Evolutionary conservation across 2,797 vertebrate species (phyloP).

Genomic region (Cottoperca gobio): DNA sequence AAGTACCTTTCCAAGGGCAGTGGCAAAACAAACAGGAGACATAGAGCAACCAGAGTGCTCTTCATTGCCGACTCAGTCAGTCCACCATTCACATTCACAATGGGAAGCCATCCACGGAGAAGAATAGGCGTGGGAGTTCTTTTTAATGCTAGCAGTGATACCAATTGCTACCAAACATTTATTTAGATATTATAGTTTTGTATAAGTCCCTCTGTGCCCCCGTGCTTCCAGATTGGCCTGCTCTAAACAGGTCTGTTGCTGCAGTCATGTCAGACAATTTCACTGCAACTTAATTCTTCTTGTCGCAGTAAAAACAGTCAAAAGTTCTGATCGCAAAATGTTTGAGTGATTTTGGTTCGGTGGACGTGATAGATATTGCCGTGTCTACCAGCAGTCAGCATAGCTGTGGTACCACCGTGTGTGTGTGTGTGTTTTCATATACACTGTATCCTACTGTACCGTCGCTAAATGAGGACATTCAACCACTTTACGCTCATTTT

Average conservation of each 20-base stretch:
- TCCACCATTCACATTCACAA: constrained; percentile 63
- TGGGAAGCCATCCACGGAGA: too few species aligned
- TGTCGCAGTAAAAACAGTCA: constrained; percentile 1
- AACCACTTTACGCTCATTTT: constrained; percentile 61
- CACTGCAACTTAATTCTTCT: constrained; percentile 9
- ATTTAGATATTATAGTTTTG: background rate
- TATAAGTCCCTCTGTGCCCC: background rate
- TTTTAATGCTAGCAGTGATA: background rate
- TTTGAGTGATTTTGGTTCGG: background rate
- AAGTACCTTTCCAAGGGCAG: constrained; percentile 69
- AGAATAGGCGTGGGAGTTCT: too few species aligned
- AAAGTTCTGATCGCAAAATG: background rate
- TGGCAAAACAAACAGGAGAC: constrained; percentile 75
- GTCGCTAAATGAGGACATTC: constrained; percentile 78
- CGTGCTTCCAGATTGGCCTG: background rate
- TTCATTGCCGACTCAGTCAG: constrained; percentile 61
- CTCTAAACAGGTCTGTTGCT: constrained; percentile 17
- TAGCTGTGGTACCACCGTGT: constrained; percentile 35
- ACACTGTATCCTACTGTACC: constrained; percentile 75
- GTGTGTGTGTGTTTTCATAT: constrained; percentile 37
- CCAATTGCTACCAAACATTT: too few species aligned
- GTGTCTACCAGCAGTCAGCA: constrained; percentile 8
- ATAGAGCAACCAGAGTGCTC: constrained; percentile 64
- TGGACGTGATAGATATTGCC: constrained; percentile 18
- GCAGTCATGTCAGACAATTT: background rate